A percentile compares a stretch with the other conserved stretches of the same genome.
Evolutionary conservation across 2,113 vertebrate species (phyloP).

Genomic region (Pseudopipra pipra): DNA sequence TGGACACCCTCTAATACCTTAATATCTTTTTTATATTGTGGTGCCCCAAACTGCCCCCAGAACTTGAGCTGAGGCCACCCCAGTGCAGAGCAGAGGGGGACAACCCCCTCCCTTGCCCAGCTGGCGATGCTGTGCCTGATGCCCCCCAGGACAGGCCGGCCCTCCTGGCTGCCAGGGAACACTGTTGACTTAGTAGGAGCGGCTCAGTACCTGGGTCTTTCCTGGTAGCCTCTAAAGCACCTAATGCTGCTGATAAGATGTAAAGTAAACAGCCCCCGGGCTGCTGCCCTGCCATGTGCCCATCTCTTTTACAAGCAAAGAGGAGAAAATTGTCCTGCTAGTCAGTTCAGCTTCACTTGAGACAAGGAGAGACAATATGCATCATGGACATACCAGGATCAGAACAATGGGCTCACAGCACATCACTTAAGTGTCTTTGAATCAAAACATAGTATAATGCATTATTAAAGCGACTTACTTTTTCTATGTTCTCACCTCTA

Average conservation of each 20-base stretch:
- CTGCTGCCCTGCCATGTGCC: not conserved
- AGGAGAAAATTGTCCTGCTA: not conserved
- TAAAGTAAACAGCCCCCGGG: slow-evolving; percentile 1
- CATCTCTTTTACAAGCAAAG: not conserved
- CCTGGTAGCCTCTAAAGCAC: not conserved
- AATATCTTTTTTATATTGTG: not conserved
- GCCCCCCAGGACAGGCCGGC: not conserved
- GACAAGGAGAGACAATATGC: not conserved
- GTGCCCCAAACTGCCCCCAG: not conserved
- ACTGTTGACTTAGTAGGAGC: not conserved
- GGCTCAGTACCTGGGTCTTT: not conserved
- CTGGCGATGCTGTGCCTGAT: not conserved
- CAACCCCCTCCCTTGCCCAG: not conserved
- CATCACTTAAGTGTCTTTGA: not conserved
- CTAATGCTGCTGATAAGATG: slow-evolving; percentile 32
- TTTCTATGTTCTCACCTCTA: not conserved
- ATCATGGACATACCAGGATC: not conserved
- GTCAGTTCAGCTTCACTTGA: not conserved
- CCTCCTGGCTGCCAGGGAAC: not conserved
- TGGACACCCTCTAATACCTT: not conserved
- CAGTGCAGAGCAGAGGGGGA: not conserved
- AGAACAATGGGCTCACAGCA: not conserved
- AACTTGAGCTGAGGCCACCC: not conserved
- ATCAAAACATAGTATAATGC: not conserved
- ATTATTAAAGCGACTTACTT: not conserved